Percentiles rank a stretch among this genome's conserved stretches.
Evolutionary conservation across 2,113 vertebrate species (phyloP).

Genomic region (Capra hircus): DNA sequence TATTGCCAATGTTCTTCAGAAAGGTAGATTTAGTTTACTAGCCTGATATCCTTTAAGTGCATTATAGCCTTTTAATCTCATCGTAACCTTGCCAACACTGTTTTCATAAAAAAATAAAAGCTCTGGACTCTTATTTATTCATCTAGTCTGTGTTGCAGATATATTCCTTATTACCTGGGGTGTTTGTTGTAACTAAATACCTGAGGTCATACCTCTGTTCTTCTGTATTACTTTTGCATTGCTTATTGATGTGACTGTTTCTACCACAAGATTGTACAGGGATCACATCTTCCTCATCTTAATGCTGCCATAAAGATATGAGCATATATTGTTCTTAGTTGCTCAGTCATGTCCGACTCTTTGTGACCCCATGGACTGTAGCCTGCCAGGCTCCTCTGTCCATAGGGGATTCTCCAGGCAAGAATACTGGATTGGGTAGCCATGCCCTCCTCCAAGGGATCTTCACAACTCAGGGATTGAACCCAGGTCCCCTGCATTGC

Average conservation of each 20-base stretch:
- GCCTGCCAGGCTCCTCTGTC: not conserved
- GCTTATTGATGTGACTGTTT: not conserved
- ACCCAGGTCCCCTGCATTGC: not conserved
- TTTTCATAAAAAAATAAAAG: not conserved
- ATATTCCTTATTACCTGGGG: not conserved
- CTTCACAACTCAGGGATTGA: not conserved
- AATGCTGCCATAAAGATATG: not conserved
- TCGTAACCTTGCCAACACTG: not conserved
- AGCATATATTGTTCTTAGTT: not conserved
- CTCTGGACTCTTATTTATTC: not conserved
- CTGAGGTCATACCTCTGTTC: not conserved
- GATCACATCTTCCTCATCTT: not conserved
- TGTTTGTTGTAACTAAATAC: not conserved
- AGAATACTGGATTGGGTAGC: not conserved
- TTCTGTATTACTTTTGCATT: not conserved
- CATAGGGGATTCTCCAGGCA: not conserved
- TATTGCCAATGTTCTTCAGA: not conserved
- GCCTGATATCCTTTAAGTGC: not conserved
- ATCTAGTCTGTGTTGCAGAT: not conserved
- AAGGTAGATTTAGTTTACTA: not conserved
- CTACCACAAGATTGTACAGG: not conserved
- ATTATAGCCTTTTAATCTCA: not conserved
- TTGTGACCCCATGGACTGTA: not conserved
- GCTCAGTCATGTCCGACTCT: rapidly evolving
- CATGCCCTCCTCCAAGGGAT: not conserved